These are phyloP conservation scores for Dascyllus trimaculatus DNA, from an alignment of 2,113 vertebrate genomes.

Conservation along the genomic window DNA sequence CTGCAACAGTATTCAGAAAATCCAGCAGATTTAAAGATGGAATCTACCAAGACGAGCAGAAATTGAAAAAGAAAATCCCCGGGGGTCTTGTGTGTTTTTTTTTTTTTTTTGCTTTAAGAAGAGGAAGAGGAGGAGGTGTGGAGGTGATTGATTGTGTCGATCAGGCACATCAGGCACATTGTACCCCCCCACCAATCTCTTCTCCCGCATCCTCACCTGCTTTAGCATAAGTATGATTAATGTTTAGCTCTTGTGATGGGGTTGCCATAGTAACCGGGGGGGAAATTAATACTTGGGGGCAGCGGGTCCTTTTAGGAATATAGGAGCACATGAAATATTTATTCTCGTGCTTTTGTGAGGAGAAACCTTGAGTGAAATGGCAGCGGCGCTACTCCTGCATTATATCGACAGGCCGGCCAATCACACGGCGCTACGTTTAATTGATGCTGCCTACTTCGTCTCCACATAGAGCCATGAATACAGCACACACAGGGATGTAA, in stretches of 20 bases:
- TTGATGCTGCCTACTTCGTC: constrained; percentile 24
- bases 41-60: constrained; percentile 29
- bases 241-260: constrained; percentile 68
- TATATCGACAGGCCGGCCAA: constrained; percentile 39
- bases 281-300: constrained; percentile 51
- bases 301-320: constrained; percentile 50
- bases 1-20: constrained; percentile 25
- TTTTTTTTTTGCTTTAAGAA: constrained; percentile 7
- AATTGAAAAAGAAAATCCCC: constrained; percentile 37
- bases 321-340: constrained; percentile 69
- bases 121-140: constrained; percentile 20
- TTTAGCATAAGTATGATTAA: constrained; percentile 77
- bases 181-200: constrained; percentile 26
- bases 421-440: constrained; percentile 25
- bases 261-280: constrained; percentile 72
- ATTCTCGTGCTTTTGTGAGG: constrained; percentile 61
- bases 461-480: constrained; percentile 4
- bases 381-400: constrained; percentile 39
- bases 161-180: constrained; percentile 64
- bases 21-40: constrained; percentile 39
- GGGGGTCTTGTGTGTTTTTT: constrained; percentile 12
- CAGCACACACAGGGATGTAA: background rate
- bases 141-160: constrained; percentile 68
- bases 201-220: constrained; percentile 47
- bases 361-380: constrained; percentile 55